Percentiles rank a stretch among this genome's conserved stretches.
Conservation (phyloP, 2,888 invertebrate genomes). For the Stegophylla sp. region DNA sequence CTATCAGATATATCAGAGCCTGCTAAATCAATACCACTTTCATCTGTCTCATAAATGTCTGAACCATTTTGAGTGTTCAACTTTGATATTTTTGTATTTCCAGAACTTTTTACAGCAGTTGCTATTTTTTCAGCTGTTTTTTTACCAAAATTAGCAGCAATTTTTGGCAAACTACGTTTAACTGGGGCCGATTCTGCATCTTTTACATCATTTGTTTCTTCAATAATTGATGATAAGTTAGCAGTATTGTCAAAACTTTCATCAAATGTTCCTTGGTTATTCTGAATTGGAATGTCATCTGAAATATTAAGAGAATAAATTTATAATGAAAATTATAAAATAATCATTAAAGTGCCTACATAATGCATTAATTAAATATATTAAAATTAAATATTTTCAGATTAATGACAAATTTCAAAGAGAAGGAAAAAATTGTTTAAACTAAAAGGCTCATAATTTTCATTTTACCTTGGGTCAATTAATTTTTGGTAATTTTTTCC, state of each 20-base stretch:
- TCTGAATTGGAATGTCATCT: slow-evolving; percentile 91
- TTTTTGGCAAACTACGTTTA: slow-evolving; percentile 62
- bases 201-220: slow-evolving; percentile 71
- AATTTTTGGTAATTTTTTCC: no score
- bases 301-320: slow-evolving; percentile 64
- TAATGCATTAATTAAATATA: no score
- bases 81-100: slow-evolving; percentile 45
- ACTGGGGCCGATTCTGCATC: slow-evolving; percentile 60
- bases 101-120: slow-evolving; percentile 60
- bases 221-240: slow-evolving; percentile 73
- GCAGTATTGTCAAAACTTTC: slow-evolving; percentile 68
- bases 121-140: slow-evolving; percentile 63
- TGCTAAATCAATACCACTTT: slow-evolving; percentile 61
- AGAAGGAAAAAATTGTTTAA: no score
- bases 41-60: slow-evolving; percentile 61
- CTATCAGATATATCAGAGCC: slow-evolving; percentile 61
- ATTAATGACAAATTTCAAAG: no score
- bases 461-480: no score
- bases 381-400: no score
- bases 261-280: slow-evolving; percentile 68
- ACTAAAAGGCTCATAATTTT: no score
- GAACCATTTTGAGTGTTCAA: slow-evolving; percentile 61
- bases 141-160: slow-evolving; percentile 63
- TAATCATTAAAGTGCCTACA: no score
- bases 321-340: not conserved